A percentile compares a stretch with the other conserved stretches of the same genome.
These are phyloP conservation scores for Ciconia stormi DNA, from an alignment of 2,113 vertebrate species.

Conservation along the genomic window DNA sequence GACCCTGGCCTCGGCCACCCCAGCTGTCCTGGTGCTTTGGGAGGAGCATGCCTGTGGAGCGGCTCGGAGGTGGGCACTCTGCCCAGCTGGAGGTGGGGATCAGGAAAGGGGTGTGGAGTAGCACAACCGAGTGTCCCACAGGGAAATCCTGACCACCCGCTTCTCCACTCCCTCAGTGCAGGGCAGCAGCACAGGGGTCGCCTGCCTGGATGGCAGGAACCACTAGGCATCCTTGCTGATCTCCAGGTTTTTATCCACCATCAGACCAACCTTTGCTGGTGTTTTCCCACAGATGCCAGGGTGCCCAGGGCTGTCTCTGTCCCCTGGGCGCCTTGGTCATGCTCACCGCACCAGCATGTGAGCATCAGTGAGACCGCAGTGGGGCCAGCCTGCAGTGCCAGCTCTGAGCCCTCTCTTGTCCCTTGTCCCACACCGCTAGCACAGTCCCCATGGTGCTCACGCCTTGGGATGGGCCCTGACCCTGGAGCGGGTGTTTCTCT, in stretches of 20 bases:
- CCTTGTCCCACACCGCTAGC: neutral
- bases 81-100: neutral
- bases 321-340: neutral
- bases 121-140: neutral
- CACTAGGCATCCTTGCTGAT: neutral
- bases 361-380: rapidly evolving
- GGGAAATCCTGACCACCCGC: neutral
- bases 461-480: neutral
- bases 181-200: neutral
- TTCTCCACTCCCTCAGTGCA: neutral
- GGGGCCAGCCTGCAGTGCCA: neutral
- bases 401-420: neutral
- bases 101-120: neutral
- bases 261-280: neutral
- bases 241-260: neutral
- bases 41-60: neutral
- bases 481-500: neutral
- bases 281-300: neutral
- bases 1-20: neutral
- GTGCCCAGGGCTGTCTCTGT: neutral
- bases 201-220: neutral
- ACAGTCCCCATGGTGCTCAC: neutral
- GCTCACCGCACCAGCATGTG: rapidly evolving
- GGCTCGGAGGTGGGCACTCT: neutral
- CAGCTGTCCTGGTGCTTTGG: neutral